These are phyloP conservation scores for Stenurella melanura DNA, from an alignment of 2,888 invertebrate genomes.

Conservation along the genomic window DNA sequence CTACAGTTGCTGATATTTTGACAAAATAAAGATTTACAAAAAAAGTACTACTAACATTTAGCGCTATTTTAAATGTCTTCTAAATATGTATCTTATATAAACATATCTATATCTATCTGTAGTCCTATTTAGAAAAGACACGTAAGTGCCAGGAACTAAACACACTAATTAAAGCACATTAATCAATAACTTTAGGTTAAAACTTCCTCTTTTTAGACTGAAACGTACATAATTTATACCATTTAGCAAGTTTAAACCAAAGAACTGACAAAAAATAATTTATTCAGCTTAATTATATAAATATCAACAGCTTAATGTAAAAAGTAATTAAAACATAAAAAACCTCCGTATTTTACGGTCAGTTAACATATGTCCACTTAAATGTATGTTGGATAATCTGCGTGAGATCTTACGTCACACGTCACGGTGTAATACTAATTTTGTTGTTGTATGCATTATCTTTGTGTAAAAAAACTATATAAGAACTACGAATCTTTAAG, in stretches of 20 bases:
- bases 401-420: constrained; percentile 7
- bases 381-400: background rate
- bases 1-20: too few relatives aligned
- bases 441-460: background rate
- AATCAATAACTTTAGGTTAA: background rate
- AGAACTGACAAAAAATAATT: background rate
- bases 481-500: background rate
- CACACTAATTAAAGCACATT: background rate
- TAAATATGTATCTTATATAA: too few relatives aligned
- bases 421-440: background rate
- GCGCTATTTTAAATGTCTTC: too few relatives aligned
- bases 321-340: constrained; percentile 1
- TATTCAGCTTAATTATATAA: background rate
- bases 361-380: background rate
- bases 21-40: too few relatives aligned
- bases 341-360: constrained; percentile 6
- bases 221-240: background rate
- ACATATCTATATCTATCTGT: too few relatives aligned
- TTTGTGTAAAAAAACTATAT: background rate
- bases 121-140: too few relatives aligned
- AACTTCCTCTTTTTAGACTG: background rate
- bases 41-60: too few relatives aligned
- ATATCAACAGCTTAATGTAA: background rate
- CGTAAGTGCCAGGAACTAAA: too few relatives aligned
- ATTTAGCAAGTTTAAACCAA: background rate